Base-by-base conservation (phyloP, 2,113 vertebrate species). In the Peromyscus californicus region DNA sequence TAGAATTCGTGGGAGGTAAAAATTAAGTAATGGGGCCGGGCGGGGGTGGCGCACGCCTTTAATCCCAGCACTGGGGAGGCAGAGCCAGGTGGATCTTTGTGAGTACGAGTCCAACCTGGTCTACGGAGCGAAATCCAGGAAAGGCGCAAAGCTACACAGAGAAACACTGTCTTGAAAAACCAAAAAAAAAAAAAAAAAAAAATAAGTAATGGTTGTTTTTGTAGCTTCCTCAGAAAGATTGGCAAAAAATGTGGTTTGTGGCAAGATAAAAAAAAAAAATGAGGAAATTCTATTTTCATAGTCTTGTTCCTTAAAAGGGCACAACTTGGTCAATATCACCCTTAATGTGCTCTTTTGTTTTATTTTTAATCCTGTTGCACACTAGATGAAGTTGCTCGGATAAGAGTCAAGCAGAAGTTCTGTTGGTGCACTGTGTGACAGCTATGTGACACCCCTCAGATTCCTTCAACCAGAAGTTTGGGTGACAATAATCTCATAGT, bases 191-290 rank as follows among this genome's bases (percentile, higher is more conserved):
- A n/a, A n/a, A n/a, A n/a, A n/a, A n/a, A n/a, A n/a, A n/a, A n/a
- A n/a, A n/a, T n/a, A n/a, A n/a, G n/a, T n/a, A n/a, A n/a, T n/a
- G 31, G 63, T 48, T 65, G 11, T 31, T 51, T 84, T 88, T 94
- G 67, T 90, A 89, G 76, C 48, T 97, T 96, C 85, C 90, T 96
- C 63, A 88, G 36, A 91, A 96, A 72, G n/a, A 7, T 97, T 97
- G 72, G 93, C 95, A n/a, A 85, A 96, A 96, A 96, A n/a, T 95
- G 94, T 88, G 82, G 95, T 97, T 97, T 96, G 95, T 89, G 69
- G 69, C 16, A 75, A 93, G 67, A 87, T 92, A n/a, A n/a, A 67
- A n/a, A 63, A 59, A 94, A 72, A n/a, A 97, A 97, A 98, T 57
- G 90, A 95, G 95, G 98, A 98, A 98, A 97, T 95, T 91, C 42